Evolutionary conservation across 2,888 invertebrate genomes (phyloP), one percentile per base, ranked within the genome.

Genomic region (Hipparchia semele): DNA sequence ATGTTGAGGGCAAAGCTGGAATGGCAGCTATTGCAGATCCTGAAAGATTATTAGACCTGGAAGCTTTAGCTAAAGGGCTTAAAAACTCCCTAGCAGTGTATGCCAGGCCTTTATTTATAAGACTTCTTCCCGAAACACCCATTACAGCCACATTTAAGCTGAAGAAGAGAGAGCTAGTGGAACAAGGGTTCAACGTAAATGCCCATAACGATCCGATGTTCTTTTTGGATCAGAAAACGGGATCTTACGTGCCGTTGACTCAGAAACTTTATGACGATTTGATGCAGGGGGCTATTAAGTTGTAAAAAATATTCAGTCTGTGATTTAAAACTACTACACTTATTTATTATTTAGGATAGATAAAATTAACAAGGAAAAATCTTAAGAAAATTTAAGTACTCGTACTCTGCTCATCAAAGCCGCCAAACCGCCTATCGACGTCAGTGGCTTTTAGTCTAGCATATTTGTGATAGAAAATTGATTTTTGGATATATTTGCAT

Each of bases 1-100:
- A 96, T 76, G 92, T 95, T 1, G 98, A 98, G 90, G 99, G 99
- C 0, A 96, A 96, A 86, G 98, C 98, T 0, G 99, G 99, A 5
- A 99, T 99, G 99, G 98, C 96, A 0, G 98, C 98, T 0, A 96
- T 99, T 70, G 96, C 97, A 0, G 98, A 98, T 83, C 95, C 96
- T 0, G 94, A 96, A 2, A 92, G 94, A 12, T 94, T 94, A 70
- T 81, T 97, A 10, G 95, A 97, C 82, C 85, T 97, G 12, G 83
- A 91, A 2, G 86, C 91, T 0, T 77, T 94, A n/a, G 80, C 88
- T 0, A 86, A 87, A 76, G 89, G 90, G 0, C 77, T 94, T 0
- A 87, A 83, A 33, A 79, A 95, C n/a, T 94, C 95, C 45, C 90
- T 99, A 10, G 98, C 99, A 0, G 81, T 94, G 0, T 99, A 98